Evolutionary conservation across 1,140 invertebrate species (phyloP), one percentile per base, ranked within the genome.

Genomic region (Bicyclus anynana): DNA sequence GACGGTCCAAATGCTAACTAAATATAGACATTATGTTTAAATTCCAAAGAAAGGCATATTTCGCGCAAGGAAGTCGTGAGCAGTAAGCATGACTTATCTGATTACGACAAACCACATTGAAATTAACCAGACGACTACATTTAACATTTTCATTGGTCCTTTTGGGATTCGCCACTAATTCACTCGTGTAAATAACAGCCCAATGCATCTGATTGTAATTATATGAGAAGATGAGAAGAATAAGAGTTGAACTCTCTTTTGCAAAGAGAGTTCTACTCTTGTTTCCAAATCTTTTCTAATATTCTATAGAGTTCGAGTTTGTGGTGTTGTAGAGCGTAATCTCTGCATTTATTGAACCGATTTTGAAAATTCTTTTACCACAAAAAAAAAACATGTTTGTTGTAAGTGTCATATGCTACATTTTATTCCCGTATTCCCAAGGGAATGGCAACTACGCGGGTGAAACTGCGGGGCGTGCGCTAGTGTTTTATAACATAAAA

Each of bases 21-120:
- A 68, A 70, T 68, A 68, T 61, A 70, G 62, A 57, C 35, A 21
- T 40, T 61, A 47, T 67, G 53, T 65, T 58, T 62, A 69, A 63
- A 72, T 65, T 59, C 68, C 65, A 72, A 73, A 72, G 65, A 73
- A 72, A 67, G 68, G 65, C 68, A 69, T 48, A 59, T 59, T 74
- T 74, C 56, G 47, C 58, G 50, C 62, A 65, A 76, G 69, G 69
- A 76, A 76, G 60, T 76, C 68, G 66, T 76, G 63, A 67, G 65
- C 55, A 47, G 64, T 69, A 69, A 74, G 67, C 56, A 69, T 59
- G 65, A 76, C 75, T 77, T 83, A 77, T 74, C 74, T 67, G 67
- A 80, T 80, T 75, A 77, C 69, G 69, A 80, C 68, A 70, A 73
- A 69, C 64, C 64, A 44, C 52, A 35, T 69, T 70, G 77, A 80